Base-by-base conservation (phyloP, 2,888 invertebrate genomes). In the Lymantria monacha region DNA sequence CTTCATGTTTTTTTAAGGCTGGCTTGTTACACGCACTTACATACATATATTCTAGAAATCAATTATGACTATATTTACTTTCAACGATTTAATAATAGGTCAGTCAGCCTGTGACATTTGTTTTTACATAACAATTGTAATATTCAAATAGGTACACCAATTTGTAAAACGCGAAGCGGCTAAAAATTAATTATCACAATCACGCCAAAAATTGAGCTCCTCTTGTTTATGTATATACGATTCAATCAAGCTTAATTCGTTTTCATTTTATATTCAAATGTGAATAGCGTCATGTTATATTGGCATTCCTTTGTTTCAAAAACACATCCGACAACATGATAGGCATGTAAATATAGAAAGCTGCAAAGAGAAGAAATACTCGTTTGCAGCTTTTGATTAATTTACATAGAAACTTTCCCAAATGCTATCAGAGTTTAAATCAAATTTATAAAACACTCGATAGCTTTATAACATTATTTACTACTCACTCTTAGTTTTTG, bases 361-460 rank as follows among this genome's bases (percentile, higher is more conserved):
- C 57, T 65, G 48, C 51, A 55, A 55, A 64, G 56, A 61, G 61
- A 51, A 61, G 56, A 53, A 48, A 66, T 66, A 66, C 64, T 64
- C 55, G 63, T 67, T 66, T 53, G 50, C 42, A 66, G 49, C 53
- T 58, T 67, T 68, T 68, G 53, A 63, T 65, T 72, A 66, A 62
- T 63, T 69, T 58, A 53, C 52, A 59, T 53, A 57, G 56, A 61
- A 66, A 53, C 63, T 66, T 66, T 61, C 58, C 38, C 52, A 38
- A 53, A 41, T 46, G 46, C 48, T 52, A 61, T 55, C 42, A 50
- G 55, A 62, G n/a, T 46, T 53, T 49, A 47, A 30, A 53, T 44
- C 51, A 54, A 60, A 57, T 58, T 48, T 44, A 40, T 12, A 49
- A 62, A 57, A 59, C 31, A 44, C 36, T 53, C n/a, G n/a, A n/a